A percentile compares a stretch with the other conserved stretches of the same genome.
phyloP scores from a whole-genome alignment of 2,113 vertebrate genomes.

The Rhineura floridana region DNA sequence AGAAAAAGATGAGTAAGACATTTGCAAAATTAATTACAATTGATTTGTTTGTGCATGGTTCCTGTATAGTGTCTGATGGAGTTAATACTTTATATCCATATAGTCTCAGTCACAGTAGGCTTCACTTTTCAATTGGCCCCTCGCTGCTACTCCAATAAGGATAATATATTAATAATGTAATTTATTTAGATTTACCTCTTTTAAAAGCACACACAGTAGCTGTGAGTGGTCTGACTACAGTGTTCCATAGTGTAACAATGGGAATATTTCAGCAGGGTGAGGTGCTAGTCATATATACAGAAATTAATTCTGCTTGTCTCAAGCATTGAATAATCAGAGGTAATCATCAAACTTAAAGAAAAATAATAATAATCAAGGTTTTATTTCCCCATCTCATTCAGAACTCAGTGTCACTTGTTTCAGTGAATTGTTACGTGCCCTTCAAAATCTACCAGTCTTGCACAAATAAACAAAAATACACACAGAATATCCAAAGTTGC shows the following conservation, averaged over 20 bases:
- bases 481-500: neutral
- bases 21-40: conserved; percentile 31
- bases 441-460: neutral
- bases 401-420: neutral
- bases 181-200: conserved; percentile 30
- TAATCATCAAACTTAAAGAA: neutral
- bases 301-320: conserved; percentile 5
- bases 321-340: neutral
- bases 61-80: conserved; percentile 16
- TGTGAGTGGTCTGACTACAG: neutral
- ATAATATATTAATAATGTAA: conserved; percentile 34
- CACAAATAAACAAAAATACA: neutral
- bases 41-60: conserved; percentile 13
- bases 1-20: conserved; percentile 43
- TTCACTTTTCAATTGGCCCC: conserved; percentile 26
- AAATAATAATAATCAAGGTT: neutral
- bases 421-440: neutral
- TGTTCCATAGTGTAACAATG: conserved; percentile 22
- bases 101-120: conserved; percentile 5
- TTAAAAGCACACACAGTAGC: neutral
- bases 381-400: neutral
- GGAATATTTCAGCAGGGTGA: conserved; percentile 15
- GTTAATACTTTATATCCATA: neutral
- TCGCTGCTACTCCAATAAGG: conserved; percentile 19
- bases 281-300: conserved; percentile 10